Evolutionary conservation across 2,888 invertebrate species (phyloP), one percentile per base, ranked within the genome.

Genomic region (Achlya flavicornis): DNA sequence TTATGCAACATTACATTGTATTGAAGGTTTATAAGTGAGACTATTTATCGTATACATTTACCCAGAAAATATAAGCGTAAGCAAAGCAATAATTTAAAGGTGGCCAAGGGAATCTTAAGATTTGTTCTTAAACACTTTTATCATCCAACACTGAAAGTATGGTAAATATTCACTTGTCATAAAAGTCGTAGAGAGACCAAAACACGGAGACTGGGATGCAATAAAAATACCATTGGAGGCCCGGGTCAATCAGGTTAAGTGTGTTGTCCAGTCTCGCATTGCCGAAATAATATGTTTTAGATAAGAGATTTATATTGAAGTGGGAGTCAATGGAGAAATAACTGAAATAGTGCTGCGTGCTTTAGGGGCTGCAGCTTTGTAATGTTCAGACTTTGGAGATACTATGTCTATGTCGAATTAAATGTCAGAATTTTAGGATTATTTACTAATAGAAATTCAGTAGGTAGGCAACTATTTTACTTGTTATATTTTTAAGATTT

Each of bases 231-330:
- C 89, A 77, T 67, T 78, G 79, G 70, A 81, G 87, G n/a, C n/a
- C n/a, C n/a, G n/a, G 90, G 89, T 89, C 90, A 90, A 89, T 89
- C 89, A 88, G 86, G 88, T 87, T 88, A 87, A 89, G 89, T 89
- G 89, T 88, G 84, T 81, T 85, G 87, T 87, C 88, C 88, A 72
- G 68, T 74, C 74, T 46, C 73, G 82, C 75, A 77, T 79, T 84
- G 79, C 81, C 80, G 70, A 78, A 81, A 87, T 85, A 84, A 85
- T 87, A 84, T 86, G 86, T 86, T 81, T 79, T 76, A 83, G 14
- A 46, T 83, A 79, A 71, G 80, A 85, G 87, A 85, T 89, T 89
- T 88, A 86, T 87, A 83, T 83, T 80, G 79, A 74, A 75, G 74
- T 76, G 75, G 77, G 75, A 74, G 77, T 77, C 76, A 78, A 81